Conservation (phyloP, 1,140 invertebrate species). For the Cotesia glomerata region DNA sequence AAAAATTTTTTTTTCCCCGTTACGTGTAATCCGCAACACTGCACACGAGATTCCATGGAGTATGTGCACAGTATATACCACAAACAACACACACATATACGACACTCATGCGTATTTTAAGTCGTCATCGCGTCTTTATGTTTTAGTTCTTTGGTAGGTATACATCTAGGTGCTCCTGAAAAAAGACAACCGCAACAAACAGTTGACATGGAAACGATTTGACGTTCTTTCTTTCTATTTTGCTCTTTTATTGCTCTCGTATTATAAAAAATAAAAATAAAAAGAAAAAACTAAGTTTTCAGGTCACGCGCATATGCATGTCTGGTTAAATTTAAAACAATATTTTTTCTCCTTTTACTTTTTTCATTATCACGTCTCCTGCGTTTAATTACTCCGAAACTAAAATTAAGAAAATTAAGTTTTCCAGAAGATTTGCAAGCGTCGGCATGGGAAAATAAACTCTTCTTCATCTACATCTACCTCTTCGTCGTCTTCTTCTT, state of each 20-base stretch:
- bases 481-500: neutral
- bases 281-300: neutral
- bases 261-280: neutral
- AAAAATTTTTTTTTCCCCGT: neutral
- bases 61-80: neutral
- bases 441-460: slow-evolving; percentile 17
- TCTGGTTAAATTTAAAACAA: neutral
- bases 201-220: neutral
- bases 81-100: too few species aligned
- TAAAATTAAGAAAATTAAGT: slow-evolving; percentile 21
- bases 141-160: neutral
- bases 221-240: neutral
- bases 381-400: slow-evolving; percentile 18
- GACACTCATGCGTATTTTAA: too few species aligned
- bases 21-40: neutral
- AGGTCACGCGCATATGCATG: neutral
- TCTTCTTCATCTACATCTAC: neutral
- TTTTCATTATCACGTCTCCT: neutral
- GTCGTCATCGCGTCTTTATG: neutral
- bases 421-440: slow-evolving; percentile 21
- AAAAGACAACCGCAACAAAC: neutral
- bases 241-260: neutral
- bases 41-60: neutral
- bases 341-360: neutral
- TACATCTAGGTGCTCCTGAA: too few species aligned